A percentile compares a stretch with the other conserved stretches of the same genome.
These are phyloP conservation scores for Homarus americanus DNA, from an alignment of 1,140 invertebrate genomes.

Conservation along the genomic window DNA sequence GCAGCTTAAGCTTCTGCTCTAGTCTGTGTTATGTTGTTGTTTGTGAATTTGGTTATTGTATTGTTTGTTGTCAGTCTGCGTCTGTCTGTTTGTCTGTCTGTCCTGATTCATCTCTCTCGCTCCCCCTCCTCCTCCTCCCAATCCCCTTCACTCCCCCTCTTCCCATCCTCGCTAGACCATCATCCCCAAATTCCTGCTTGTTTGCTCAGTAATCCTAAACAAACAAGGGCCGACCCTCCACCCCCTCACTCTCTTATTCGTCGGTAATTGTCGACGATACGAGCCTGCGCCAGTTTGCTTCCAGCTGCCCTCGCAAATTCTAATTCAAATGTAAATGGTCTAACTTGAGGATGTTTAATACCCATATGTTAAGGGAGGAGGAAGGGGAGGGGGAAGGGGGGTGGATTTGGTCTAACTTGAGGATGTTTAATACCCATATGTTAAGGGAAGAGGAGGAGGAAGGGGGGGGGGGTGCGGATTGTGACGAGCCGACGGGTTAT, in stretches of 20 bases:
- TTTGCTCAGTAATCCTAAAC: conserved; percentile 64
- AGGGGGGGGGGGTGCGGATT: not conserved
- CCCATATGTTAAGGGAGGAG: not conserved
- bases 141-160: not conserved
- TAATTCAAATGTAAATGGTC: conserved; percentile 21
- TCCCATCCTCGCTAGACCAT: not conserved
- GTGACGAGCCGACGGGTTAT: not conserved
- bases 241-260: conserved; percentile 35
- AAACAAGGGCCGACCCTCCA: conserved; percentile 53
- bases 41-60: too few species aligned
- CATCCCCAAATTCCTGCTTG: conserved; percentile 4
- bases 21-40: too few species aligned
- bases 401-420: conserved; percentile 1
- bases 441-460: too few species aligned
- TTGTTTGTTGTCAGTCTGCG: too few species aligned
- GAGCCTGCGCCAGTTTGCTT: not conserved
- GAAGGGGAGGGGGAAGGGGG: too few species aligned
- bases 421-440: not conserved
- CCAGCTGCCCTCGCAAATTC: conserved; percentile 34
- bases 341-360: not conserved
- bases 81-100: too few species aligned
- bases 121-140: not conserved
- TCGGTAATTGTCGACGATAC: conserved; percentile 60
- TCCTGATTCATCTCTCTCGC: not conserved
- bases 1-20: too few species aligned